Conservation (phyloP, 2,797 vertebrate species). For the Hippopotamyrus pictus region DNA sequence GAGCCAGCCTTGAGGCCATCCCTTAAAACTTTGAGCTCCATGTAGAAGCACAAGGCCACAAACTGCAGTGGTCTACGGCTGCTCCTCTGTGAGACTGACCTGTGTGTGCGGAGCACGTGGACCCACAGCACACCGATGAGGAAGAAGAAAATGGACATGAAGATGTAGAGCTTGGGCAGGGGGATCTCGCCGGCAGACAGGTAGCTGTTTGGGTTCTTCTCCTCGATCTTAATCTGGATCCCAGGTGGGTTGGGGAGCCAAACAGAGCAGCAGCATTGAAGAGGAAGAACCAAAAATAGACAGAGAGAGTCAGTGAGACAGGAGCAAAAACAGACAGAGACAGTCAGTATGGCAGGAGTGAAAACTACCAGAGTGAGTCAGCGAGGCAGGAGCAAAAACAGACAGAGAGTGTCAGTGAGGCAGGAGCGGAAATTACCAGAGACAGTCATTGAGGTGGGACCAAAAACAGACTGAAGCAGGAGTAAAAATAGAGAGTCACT, state of each 20-base stretch:
- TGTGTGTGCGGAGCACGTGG: slow-evolving; percentile 68
- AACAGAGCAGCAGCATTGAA: not conserved
- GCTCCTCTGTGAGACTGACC: slow-evolving; percentile 43
- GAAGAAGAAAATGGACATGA: slow-evolving; percentile 75
- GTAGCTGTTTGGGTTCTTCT: slow-evolving; percentile 75
- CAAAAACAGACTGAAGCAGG: not conserved
- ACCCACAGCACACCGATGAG: slow-evolving; percentile 70
- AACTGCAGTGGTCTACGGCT: not conserved
- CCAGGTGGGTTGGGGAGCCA: not conserved
- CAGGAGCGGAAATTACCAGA: not conserved
- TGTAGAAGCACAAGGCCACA: not conserved
- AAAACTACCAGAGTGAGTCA: not conserved
- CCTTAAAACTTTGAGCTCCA: not conserved
- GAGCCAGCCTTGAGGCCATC: not conserved
- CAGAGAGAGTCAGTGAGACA: not conserved
- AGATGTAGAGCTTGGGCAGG: slow-evolving; percentile 75
- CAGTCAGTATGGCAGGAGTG: rapidly evolving
- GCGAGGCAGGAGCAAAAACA: not conserved
- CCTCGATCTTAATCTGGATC: slow-evolving; percentile 68
- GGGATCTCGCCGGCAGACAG: slow-evolving; percentile 79
- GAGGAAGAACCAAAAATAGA: not conserved
- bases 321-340: not conserved
- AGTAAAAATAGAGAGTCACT: not conserved
- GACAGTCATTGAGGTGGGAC: not conserved
- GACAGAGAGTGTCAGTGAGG: not conserved